A percentile compares a stretch with the other conserved stretches of the same genome.
Conservation (phyloP, 2,888 invertebrate species). For the Chelonus formosanus region DNA sequence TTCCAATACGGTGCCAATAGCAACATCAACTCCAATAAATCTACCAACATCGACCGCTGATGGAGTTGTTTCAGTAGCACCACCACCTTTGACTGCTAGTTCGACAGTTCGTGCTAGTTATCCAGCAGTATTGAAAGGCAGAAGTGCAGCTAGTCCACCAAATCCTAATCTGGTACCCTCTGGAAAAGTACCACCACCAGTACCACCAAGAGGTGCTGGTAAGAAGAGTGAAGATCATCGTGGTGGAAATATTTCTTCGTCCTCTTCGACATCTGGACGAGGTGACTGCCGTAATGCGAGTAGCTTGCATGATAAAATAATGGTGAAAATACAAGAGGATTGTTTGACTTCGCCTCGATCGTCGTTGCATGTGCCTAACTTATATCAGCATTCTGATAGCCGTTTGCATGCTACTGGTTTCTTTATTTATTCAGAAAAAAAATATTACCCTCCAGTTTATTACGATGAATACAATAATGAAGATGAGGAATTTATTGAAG, state of each 20-base stretch:
- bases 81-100: slow-evolving; percentile 37
- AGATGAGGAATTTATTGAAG: slow-evolving; percentile 59
- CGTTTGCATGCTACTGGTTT: slow-evolving; percentile 43
- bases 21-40: slow-evolving; percentile 58
- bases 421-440: neutral
- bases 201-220: slow-evolving; percentile 78
- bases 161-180: slow-evolving; percentile 69
- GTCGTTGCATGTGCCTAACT: slow-evolving; percentile 50
- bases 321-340: neutral
- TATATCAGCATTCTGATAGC: slow-evolving; percentile 13
- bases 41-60: slow-evolving; percentile 63
- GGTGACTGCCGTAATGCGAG: slow-evolving; percentile 51
- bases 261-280: slow-evolving; percentile 55
- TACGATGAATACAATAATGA: slow-evolving; percentile 37
- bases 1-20: slow-evolving; percentile 55
- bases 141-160: slow-evolving; percentile 66
- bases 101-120: slow-evolving; percentile 65
- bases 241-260: slow-evolving; percentile 44
- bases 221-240: slow-evolving; percentile 51
- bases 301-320: slow-evolving; percentile 41
- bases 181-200: slow-evolving; percentile 83
- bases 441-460: neutral
- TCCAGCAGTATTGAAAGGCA: slow-evolving; percentile 79
- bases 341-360: slow-evolving; percentile 40
- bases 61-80: slow-evolving; percentile 31